phyloP scores from a whole-genome alignment of 2,797 vertebrate genomes.

The Pipistrellus pygmaeus region DNA sequence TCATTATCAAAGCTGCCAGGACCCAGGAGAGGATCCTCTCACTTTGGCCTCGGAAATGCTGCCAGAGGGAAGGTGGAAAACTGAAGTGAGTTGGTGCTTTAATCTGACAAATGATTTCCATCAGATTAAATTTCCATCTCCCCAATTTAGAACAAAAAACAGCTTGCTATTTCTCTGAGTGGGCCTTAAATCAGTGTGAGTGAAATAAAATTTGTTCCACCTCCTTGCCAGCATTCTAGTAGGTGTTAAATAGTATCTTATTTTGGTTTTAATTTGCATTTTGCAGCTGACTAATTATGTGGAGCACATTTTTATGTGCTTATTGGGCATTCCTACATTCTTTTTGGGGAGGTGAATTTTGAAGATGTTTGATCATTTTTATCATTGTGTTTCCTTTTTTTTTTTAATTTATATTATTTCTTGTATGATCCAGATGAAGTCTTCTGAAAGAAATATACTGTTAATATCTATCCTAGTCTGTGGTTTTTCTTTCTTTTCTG shows the following conservation, averaged over 20 bases:
- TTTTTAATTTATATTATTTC: not conserved
- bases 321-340: not conserved
- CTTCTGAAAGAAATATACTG: not conserved
- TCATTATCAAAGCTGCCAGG: constrained; percentile 46
- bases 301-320: not conserved
- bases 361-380: not conserved
- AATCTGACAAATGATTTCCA: constrained; percentile 64
- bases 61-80: constrained; percentile 38
- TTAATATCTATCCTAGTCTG: not conserved
- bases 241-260: constrained; percentile 67
- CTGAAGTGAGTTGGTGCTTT: constrained; percentile 37
- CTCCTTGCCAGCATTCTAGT: constrained; percentile 45
- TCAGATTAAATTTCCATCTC: constrained; percentile 63
- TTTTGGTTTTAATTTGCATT: constrained; percentile 72
- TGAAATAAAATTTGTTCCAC: constrained; percentile 32
- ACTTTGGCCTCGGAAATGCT: not conserved
- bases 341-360: constrained; percentile 13
- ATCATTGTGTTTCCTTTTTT: not conserved
- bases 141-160: constrained; percentile 69
- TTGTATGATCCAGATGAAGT: not conserved
- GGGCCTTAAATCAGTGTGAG: constrained; percentile 58
- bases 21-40: not conserved
- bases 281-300: constrained; percentile 43
- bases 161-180: constrained; percentile 54
- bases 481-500: not conserved